phyloP scores from a whole-genome alignment of 1,140 invertebrate species.

The Globodera ellingtonae region DNA sequence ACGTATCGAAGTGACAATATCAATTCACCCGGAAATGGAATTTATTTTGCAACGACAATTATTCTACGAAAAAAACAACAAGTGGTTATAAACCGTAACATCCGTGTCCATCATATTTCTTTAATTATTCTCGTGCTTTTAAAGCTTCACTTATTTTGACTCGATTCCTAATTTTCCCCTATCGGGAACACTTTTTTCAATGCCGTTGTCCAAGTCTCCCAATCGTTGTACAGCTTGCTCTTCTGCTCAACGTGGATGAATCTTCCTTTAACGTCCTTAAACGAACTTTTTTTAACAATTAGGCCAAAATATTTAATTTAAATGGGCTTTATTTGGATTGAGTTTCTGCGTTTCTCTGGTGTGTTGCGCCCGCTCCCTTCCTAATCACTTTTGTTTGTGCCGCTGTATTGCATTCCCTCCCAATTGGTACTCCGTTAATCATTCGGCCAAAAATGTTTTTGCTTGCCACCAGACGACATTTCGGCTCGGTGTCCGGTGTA shows the following conservation, averaged over 20 bases:
- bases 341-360: too few relatives aligned
- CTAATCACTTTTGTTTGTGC: constrained; percentile 18
- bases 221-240: constrained; percentile 28
- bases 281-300: background rate
- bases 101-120: too few relatives aligned
- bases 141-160: background rate
- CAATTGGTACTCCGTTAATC: constrained; percentile 39
- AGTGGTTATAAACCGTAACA: too few relatives aligned
- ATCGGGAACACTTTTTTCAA: constrained; percentile 31
- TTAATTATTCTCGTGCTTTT: too few relatives aligned
- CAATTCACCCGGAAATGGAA: background rate
- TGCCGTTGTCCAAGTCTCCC: constrained; percentile 34
- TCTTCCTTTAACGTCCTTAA: constrained; percentile 40
- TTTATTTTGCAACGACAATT: background rate
- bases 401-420: constrained; percentile 24
- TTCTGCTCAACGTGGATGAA: constrained; percentile 52
- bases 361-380: background rate
- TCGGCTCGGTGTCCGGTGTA: constrained; percentile 33
- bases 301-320: background rate
- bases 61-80: background rate
- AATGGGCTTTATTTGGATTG: background rate
- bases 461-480: constrained; percentile 40
- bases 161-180: constrained; percentile 14
- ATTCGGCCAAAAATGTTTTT: constrained; percentile 45
- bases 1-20: too few relatives aligned